Evolutionary conservation across 2,888 invertebrate species (phyloP).

Genomic region (Matsumyia berberina): DNA sequence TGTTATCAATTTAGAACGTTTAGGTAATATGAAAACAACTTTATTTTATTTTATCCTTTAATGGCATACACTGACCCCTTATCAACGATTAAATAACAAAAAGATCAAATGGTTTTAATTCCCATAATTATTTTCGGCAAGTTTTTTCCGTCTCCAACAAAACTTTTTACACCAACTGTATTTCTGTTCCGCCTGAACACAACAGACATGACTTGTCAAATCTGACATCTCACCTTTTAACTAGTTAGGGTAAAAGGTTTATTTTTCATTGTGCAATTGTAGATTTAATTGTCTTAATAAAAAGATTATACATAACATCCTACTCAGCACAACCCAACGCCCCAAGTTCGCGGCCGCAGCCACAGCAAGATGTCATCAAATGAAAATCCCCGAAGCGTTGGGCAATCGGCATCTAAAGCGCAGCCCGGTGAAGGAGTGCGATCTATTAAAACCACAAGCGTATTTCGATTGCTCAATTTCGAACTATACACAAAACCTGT

Average conservation of each 20-base stretch:
- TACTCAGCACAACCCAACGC: neutral
- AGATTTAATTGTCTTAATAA: neutral
- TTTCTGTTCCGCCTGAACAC: too few relatives aligned
- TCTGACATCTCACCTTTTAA: neutral
- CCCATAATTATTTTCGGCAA: too few relatives aligned
- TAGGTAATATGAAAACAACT: too few relatives aligned
- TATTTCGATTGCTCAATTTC: conserved; percentile 93
- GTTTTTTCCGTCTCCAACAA: too few relatives aligned
- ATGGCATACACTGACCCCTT: too few relatives aligned
- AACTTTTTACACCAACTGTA: too few relatives aligned
- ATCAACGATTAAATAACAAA: too few relatives aligned
- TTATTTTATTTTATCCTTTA: too few relatives aligned
- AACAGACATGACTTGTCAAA: neutral
- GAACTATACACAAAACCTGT: conserved; percentile 96
- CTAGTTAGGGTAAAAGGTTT: neutral
- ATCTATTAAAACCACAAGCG: conserved; percentile 89
- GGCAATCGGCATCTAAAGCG: conserved; percentile 32
- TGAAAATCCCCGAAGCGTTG: neutral
- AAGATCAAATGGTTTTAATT: too few relatives aligned
- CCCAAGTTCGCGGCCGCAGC: neutral
- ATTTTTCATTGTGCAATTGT: conserved; percentile 23
- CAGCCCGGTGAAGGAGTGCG: conserved; percentile 91
- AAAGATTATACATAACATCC: neutral
- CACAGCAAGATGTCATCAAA: conserved; percentile 35
- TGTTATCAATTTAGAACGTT: too few relatives aligned